Percentiles rank a stretch among this genome's conserved stretches.
These are phyloP conservation scores for Cherax destructor DNA, from an alignment of 1,140 invertebrate species.

Conservation along the genomic window DNA sequence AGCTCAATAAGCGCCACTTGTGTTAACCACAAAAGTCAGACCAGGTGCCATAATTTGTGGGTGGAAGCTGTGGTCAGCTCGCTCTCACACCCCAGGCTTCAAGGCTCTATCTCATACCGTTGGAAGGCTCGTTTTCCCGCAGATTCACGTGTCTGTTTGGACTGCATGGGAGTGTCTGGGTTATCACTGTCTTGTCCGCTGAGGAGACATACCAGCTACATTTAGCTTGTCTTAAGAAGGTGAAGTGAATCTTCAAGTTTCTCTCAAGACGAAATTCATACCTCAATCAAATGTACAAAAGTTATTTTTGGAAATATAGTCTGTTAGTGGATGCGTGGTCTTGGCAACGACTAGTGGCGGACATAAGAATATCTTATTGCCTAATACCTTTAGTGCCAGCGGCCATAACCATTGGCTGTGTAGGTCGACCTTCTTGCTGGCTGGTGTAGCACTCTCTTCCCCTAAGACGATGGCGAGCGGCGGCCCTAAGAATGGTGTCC, in stretches of 20 bases:
- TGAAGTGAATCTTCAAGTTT: slow-evolving; percentile 2
- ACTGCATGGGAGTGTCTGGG: background rate
- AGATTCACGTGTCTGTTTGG: background rate
- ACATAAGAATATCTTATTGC: background rate
- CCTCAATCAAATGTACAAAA: background rate
- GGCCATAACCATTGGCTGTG: no score
- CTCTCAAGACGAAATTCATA: background rate
- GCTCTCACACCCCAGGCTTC: background rate
- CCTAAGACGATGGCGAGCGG: slow-evolving; percentile 11
- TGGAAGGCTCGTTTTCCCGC: background rate
- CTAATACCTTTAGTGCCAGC: background rate
- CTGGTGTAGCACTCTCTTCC: background rate
- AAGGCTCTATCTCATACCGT: background rate
- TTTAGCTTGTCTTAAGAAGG: background rate
- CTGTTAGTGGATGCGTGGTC: background rate
- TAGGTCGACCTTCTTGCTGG: background rate
- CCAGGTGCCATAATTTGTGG: background rate
- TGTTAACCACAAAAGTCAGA: slow-evolving; percentile 11
- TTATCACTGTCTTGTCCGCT: background rate
- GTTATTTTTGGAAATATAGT: background rate
- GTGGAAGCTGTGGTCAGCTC: background rate
- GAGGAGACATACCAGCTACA: background rate
- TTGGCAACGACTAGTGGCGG: background rate
- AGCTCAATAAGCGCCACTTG: slow-evolving; percentile 5
- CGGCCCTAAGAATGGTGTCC: slow-evolving; percentile 36